Conservation (phyloP, 2,888 invertebrate genomes). For the Microctonus aethiopoides region DNA sequence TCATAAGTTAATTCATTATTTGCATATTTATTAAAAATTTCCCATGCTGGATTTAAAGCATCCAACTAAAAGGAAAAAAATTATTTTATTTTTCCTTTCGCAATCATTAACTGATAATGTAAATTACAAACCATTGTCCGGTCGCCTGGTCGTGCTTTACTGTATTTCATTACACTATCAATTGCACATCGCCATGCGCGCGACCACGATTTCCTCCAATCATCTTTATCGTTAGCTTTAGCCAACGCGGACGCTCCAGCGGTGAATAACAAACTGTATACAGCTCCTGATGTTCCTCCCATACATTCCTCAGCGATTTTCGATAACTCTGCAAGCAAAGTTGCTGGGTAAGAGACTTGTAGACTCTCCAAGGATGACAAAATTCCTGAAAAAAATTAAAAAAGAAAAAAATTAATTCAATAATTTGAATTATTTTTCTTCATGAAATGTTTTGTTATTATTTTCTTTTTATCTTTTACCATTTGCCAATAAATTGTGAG, state of each 20-base stretch:
- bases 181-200: conserved; percentile 71
- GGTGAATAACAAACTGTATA: conserved; percentile 82
- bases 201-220: conserved; percentile 67
- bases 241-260: conserved; percentile 70
- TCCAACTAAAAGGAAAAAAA: conserved; percentile 68
- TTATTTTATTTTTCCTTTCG: not conserved
- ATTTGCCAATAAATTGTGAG: conserved; percentile 70
- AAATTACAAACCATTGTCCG: conserved; percentile 75
- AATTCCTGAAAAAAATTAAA: conserved; percentile 48
- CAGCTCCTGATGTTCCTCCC: conserved; percentile 84
- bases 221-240: conserved; percentile 25
- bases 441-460: not conserved
- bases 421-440: no score
- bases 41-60: conserved; percentile 69
- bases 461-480: conserved; percentile 58
- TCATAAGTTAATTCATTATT: conserved; percentile 53
- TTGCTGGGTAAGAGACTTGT: conserved; percentile 62
- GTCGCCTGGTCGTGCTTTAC: conserved; percentile 79
- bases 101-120: not conserved
- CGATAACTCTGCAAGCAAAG: conserved; percentile 69
- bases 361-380: conserved; percentile 47
- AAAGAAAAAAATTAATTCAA: no score
- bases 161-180: conserved; percentile 75
- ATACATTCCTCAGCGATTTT: conserved; percentile 76
- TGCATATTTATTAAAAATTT: conserved; percentile 64